phyloP scores from a whole-genome alignment of 1,140 invertebrate genomes.

The Chymomyza costata region DNA sequence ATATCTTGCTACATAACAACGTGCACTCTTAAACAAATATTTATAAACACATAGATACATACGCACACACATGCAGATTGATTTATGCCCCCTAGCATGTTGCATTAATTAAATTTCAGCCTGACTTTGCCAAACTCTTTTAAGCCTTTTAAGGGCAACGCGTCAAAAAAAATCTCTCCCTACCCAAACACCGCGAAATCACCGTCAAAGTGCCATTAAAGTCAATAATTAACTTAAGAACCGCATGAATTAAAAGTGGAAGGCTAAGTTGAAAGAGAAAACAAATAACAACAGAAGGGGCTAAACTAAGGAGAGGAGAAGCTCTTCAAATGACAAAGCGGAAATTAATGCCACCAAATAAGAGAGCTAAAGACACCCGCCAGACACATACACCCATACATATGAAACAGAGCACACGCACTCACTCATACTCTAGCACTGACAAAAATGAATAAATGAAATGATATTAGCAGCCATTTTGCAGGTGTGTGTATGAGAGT shows the following conservation, averaged over 20 bases:
- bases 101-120: conserved; percentile 18
- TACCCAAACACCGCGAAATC: conserved; percentile 1
- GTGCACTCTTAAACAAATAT: too few species aligned
- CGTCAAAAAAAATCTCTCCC: not conserved
- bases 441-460: conserved; percentile 45
- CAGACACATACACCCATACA: not conserved
- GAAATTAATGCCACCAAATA: conserved; percentile 43
- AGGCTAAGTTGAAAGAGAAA: conserved; percentile 9
- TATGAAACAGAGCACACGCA: conserved; percentile 1
- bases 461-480: conserved; percentile 54
- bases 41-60: not conserved
- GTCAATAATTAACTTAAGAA: conserved; percentile 47
- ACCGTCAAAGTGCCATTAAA: conserved; percentile 22
- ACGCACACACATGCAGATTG: not conserved
- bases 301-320: conserved; percentile 3
- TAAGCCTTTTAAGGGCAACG: conserved; percentile 3
- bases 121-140: conserved; percentile 1
- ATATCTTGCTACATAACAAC: too few species aligned
- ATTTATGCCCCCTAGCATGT: not conserved
- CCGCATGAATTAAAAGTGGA: conserved; percentile 26
- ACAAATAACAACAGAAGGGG: not conserved
- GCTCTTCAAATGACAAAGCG: conserved; percentile 16
- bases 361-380: not conserved
- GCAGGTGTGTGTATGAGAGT: conserved; percentile 20
- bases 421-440: conserved; percentile 16